Base-by-base conservation (phyloP, 2,797 vertebrate species). In the Channallabes apus region DNA sequence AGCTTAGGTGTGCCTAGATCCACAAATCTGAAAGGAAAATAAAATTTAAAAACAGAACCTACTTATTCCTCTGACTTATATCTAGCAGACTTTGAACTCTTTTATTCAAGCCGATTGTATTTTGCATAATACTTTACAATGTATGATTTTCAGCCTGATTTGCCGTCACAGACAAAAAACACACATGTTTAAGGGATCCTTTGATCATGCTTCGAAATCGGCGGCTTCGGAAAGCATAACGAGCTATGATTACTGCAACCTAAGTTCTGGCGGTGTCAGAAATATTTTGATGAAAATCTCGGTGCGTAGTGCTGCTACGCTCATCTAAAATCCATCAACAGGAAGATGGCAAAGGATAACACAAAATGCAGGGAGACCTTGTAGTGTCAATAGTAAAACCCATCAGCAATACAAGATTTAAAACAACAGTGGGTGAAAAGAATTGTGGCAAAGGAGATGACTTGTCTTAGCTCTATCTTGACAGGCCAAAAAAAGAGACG, bases 1-100 rank as follows among this genome's bases (percentile, higher is more conserved):
- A 95, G 90, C 92, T 98, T 99, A 73, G 97, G 98, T 59, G 97
- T 98, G 90, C 96, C 95, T 88, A 95, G 95, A 81, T 99, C 98
- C 56, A 95, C 93, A 87, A 94, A 72, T 93, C 98, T 99, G 89
- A 85, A 90, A 89, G 90, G 86, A 29, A 86, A 51, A 27, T 78
- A 22, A 76, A 3, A 7, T 83, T 89, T 88, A 90, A 75, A 35
- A 85, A 32, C 8, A 75, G 11, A 82, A 85, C 72, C 84, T 46
- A 77, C 35, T 71, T 58, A 86, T 76, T 80, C 62, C 54, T 56
- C 46, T 79, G 61, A 58, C 18, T 54, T 56, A 38, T 62, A 71
- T 35, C 18, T 8, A 18, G 56, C 32, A 59, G 76, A 77, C 29
- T 59, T 59, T 11, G 24, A 76, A 56, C 0, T 20, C 6, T 18